A percentile compares a stretch with the other conserved stretches of the same genome.
These are phyloP conservation scores for Psilopsiagon aurifrons DNA, from an alignment of 2,113 vertebrate species.

Conservation along the genomic window DNA sequence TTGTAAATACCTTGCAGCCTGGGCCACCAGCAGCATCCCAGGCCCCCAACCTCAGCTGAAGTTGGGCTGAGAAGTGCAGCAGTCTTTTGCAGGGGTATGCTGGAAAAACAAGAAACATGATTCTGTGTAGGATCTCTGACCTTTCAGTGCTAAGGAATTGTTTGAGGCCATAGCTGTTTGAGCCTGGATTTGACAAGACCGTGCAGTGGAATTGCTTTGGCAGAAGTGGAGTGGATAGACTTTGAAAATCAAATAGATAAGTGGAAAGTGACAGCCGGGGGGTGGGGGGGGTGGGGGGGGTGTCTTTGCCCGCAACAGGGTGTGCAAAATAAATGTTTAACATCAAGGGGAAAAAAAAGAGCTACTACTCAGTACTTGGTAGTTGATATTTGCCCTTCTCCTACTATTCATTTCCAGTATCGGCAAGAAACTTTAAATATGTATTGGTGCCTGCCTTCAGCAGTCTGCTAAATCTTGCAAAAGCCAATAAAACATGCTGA, in stretches of 20 bases:
- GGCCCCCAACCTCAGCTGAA: background rate
- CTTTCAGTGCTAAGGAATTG: constrained; percentile 57
- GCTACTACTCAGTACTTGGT: constrained; percentile 29
- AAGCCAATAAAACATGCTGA: constrained; percentile 68
- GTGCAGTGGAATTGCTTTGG: constrained; percentile 72
- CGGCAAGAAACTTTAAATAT: constrained; percentile 67
- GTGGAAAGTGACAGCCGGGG: constrained; percentile 53
- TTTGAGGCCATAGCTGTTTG: constrained; percentile 54
- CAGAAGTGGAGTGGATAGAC: constrained; percentile 59
- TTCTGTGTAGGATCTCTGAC: constrained; percentile 45
- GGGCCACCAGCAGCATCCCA: background rate
- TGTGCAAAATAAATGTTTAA: constrained; percentile 64
- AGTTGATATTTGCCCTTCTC: constrained; percentile 21
- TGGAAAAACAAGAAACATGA: background rate
- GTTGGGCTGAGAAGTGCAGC: background rate
- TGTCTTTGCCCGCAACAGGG: constrained; percentile 54
- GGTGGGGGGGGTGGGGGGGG: no score
- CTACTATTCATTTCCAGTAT: constrained; percentile 37
- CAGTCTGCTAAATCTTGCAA: constrained; percentile 58
- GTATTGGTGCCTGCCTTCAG: constrained; percentile 57
- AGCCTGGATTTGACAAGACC: constrained; percentile 61
- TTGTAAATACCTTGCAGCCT: background rate
- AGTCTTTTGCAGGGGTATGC: background rate
- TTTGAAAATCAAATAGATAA: constrained; percentile 69
- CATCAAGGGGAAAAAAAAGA: constrained; percentile 7